Evolutionary conservation across 1,140 invertebrate species (phyloP).

Genomic region (Cydia pomonella): DNA sequence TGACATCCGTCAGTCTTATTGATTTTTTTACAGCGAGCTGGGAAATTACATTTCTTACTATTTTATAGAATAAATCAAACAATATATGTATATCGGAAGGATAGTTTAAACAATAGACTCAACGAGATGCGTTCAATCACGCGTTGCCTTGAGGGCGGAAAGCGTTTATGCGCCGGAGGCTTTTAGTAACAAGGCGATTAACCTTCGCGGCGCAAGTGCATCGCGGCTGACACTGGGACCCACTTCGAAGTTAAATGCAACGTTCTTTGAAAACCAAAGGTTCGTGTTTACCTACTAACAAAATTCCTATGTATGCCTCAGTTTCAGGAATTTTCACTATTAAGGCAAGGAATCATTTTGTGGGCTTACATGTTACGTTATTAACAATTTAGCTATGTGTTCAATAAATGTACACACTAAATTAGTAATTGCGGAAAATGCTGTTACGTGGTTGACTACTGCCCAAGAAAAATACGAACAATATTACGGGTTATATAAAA

Average conservation of each 20-base stretch:
- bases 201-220: conserved; percentile 39
- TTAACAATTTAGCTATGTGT: no score
- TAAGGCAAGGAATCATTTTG: no score
- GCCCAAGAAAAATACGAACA: no score
- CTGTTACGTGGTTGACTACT: no score
- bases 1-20: neutral
- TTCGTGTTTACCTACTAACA: no score
- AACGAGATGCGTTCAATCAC: conserved; percentile 13
- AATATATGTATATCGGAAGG: neutral
- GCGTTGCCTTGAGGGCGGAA: conserved; percentile 29
- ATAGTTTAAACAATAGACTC: neutral
- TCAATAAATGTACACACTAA: no score
- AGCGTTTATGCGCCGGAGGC: conserved; percentile 28
- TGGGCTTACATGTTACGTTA: no score
- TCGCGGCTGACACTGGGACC: conserved; percentile 14
- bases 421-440: no score
- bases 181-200: conserved; percentile 39
- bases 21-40: no score
- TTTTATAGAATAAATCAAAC: neutral
- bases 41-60: neutral
- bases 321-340: no score
- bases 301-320: no score
- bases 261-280: neutral
- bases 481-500: no score
- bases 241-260: neutral